These are phyloP conservation scores for Siniperca obscura DNA, from an alignment of 2,797 vertebrate genomes.

Conservation along the genomic window DNA sequence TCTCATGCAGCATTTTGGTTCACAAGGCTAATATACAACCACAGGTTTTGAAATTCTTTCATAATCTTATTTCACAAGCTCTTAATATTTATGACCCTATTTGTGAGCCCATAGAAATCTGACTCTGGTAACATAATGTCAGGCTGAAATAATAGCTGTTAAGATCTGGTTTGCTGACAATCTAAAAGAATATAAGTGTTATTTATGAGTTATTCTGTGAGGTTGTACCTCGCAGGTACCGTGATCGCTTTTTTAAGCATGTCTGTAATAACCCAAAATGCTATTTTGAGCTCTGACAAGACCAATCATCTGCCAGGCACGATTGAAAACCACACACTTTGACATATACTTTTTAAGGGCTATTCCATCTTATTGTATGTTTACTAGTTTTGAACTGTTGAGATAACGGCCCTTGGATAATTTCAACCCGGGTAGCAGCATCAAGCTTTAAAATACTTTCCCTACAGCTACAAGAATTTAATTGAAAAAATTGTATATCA, in stretches of 20 bases:
- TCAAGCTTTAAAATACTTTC: constrained; percentile 81
- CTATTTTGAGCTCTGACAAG: constrained; percentile 51
- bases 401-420: constrained; percentile 79
- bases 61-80: background rate
- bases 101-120: background rate
- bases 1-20: background rate
- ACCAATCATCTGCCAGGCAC: constrained; percentile 59
- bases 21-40: background rate
- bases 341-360: constrained; percentile 84
- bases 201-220: constrained; percentile 23
- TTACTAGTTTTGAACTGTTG: constrained; percentile 77
- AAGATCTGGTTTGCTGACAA: constrained; percentile 64
- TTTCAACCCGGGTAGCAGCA: constrained; percentile 81
- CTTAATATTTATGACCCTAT: background rate
- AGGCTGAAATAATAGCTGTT: constrained; percentile 27
- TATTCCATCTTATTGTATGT: constrained; percentile 84
- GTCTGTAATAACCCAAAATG: constrained; percentile 60
- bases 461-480: constrained; percentile 65
- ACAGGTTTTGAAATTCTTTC: background rate
- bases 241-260: constrained; percentile 55
- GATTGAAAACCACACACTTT: constrained; percentile 60
- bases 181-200: constrained; percentile 26
- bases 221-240: constrained; percentile 55
- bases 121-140: constrained; percentile 11
- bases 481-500: constrained; percentile 57